Evolutionary conservation across 2,888 invertebrate genomes (phyloP), one percentile per base, ranked within the genome.

Genomic region (Aquatica leii): DNA sequence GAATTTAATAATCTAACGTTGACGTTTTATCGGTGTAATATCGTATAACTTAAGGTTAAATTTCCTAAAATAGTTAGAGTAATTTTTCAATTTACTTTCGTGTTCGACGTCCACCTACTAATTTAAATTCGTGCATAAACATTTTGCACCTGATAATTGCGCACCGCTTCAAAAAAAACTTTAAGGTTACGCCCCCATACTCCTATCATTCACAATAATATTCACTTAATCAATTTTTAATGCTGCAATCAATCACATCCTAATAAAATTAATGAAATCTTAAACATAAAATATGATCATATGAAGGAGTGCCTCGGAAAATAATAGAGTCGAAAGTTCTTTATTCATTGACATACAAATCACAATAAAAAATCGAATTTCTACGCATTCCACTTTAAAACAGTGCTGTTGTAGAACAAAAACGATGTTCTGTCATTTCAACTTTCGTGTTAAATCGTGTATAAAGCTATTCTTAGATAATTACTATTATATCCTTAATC

Each of bases 401-500:
- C 9, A 31, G n/a, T n/a, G 24, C 9, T 37, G 37, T 37, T 37
- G 37, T 40, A 9, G 9, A 43, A 43, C 43, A 8, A 43, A 43
- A n/a, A 2, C 1, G 14, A 43, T 43, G 8, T 3, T 15, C 43
- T 15, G 14, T 6, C 11, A 72, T 72, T 72, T 73, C 72, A 68
- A 73, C 73, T 74, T 74, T 74, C 73, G 61, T 62, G 43, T 60
- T 59, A 54, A 66, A 64, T 68, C 15, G 53, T 18, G 34, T 43
- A 15, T 65, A 67, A 67, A 65, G 59, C 66, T 66, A 69, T 69
- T 66, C 65, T 68, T 68, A 61, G 65, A 62, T 57, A 62, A 62
- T 63, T 64, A 62, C 67, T 68, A 69, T 71, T 65, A 71, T 65
- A 71, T 68, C 67, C 66, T 68, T 66, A 69, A 71, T 71, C 69